Evolutionary conservation across 1,140 invertebrate genomes (phyloP).

Genomic region (Nephila pilipes): DNA sequence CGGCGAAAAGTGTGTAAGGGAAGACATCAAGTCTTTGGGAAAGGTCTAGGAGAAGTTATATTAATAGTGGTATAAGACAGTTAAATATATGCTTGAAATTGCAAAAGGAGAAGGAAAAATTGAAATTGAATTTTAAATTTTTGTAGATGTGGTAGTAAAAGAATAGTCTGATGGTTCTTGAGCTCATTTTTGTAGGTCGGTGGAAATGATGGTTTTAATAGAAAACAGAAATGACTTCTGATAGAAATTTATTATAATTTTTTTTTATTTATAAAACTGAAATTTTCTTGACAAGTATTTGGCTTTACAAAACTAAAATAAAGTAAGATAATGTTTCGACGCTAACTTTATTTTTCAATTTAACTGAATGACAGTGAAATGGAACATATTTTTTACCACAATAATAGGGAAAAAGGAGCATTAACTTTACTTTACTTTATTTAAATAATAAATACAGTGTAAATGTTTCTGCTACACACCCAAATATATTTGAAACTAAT

Average conservation of each 20-base stretch:
- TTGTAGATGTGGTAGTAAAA: neutral
- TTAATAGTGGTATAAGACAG: neutral
- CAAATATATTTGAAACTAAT: too few relatives aligned
- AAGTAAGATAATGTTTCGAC: too few relatives aligned
- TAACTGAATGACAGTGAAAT: too few relatives aligned
- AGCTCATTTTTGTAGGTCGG: too few relatives aligned
- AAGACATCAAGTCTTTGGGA: neutral
- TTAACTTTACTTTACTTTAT: too few relatives aligned
- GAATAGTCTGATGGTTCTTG: neutral
- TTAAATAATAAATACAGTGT: too few relatives aligned
- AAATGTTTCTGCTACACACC: too few relatives aligned
- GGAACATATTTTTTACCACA: too few relatives aligned
- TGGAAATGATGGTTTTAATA: neutral
- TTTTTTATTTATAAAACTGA: neutral
- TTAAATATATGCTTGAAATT: neutral
- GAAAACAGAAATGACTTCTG: neutral
- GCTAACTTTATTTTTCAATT: too few relatives aligned
- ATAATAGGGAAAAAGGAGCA: too few relatives aligned
- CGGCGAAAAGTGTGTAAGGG: neutral
- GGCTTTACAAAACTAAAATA: too few relatives aligned
- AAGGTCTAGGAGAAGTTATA: neutral
- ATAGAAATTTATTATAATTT: neutral
- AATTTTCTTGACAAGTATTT: neutral
- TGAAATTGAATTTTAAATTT: conserved; percentile 23
- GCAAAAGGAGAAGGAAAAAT: neutral